A percentile compares a stretch with the other conserved stretches of the same genome.
These are phyloP conservation scores for Serinus canaria DNA, from an alignment of 2,113 vertebrate species.

Conservation along the genomic window DNA sequence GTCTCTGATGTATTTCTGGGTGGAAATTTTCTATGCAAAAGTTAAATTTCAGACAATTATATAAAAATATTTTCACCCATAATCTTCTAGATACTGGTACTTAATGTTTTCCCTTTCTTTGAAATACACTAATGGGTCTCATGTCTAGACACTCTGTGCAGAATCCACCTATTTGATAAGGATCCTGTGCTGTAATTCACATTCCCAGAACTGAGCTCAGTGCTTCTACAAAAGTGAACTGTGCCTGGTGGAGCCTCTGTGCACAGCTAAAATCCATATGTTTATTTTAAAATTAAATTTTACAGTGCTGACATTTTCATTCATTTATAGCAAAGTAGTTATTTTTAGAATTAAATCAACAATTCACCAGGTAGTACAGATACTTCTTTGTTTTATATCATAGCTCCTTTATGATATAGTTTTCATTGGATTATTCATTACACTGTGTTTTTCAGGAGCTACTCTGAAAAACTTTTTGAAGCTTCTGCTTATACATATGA, in stretches of 20 bases:
- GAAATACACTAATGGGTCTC: not conserved
- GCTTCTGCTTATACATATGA: not conserved
- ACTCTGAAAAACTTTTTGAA: not conserved
- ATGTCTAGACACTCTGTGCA: not conserved
- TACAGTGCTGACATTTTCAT: not conserved
- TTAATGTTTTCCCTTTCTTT: not conserved
- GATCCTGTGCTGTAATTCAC: not conserved
- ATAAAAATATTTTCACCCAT: not conserved
- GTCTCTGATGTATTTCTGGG: not conserved
- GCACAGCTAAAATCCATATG: not conserved
- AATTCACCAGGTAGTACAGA: not conserved
- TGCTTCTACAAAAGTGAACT: not conserved
- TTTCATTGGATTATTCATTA: not conserved
- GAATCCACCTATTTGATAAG: not conserved
- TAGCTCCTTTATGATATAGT: too few relatives aligned
- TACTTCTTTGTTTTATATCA: not conserved
- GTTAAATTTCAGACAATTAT: not conserved
- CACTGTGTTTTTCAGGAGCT: not conserved
- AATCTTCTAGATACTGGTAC: not conserved
- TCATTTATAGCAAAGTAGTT: not conserved
- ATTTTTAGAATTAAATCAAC: not conserved
- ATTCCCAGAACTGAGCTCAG: fast-evolving
- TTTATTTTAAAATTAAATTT: not conserved
- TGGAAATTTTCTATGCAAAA: not conserved
- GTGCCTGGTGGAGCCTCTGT: not conserved